Conservation (phyloP, 2,888 invertebrate species). For the Ormyrus thymus region DNA sequence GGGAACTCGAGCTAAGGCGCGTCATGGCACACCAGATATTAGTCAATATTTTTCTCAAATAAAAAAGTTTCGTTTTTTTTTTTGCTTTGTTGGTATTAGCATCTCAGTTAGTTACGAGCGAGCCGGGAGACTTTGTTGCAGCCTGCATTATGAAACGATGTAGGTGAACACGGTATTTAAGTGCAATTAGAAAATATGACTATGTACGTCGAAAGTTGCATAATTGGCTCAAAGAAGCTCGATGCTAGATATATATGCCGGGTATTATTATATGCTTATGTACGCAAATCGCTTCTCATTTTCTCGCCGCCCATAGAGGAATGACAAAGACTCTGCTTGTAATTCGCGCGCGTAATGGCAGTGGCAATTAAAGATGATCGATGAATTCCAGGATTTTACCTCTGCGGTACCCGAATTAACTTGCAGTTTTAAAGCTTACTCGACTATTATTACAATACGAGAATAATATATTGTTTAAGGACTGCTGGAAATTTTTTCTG, state of each 20-base stretch:
- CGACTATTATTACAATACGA: no score
- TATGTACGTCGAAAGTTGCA: conserved; percentile 53
- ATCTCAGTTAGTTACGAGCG: conserved; percentile 12
- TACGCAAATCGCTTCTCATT: conserved; percentile 54
- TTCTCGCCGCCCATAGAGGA: conserved; percentile 40
- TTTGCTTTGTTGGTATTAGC: conserved; percentile 49
- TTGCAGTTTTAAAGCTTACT: neutral
- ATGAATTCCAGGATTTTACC: conserved; percentile 39
- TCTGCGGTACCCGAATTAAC: conserved; percentile 30
- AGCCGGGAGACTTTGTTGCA: conserved; percentile 27
- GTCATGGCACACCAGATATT: conserved; percentile 26
- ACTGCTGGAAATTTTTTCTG: no score
- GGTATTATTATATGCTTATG: conserved; percentile 53
- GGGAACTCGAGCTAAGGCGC: conserved; percentile 35
- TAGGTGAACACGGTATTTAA: conserved; percentile 52
- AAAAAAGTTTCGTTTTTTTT: conserved; percentile 22
- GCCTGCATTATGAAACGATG: conserved; percentile 49
- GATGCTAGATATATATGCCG: conserved; percentile 29
- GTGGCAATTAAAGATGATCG: conserved; percentile 50
- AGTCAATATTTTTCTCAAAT: conserved; percentile 48
- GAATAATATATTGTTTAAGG: no score
- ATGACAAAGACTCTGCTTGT: conserved; percentile 49
- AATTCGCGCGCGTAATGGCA: conserved; percentile 40
- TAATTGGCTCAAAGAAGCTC: conserved; percentile 54
- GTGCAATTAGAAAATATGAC: conserved; percentile 54